phyloP scores from a whole-genome alignment of 2,113 vertebrate species.

The Stictonetta naevosa region DNA sequence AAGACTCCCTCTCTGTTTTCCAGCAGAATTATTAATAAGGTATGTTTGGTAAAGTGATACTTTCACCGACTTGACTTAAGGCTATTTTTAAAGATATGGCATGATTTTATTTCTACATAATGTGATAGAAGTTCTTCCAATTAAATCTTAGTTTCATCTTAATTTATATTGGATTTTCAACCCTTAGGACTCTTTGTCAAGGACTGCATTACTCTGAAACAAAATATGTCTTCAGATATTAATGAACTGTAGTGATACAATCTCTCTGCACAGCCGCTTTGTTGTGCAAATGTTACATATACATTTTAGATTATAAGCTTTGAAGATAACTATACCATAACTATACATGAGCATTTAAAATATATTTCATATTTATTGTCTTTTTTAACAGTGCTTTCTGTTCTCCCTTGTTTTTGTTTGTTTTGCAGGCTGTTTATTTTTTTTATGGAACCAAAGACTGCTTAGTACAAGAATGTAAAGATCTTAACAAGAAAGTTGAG shows the following conservation, averaged over 20 bases:
- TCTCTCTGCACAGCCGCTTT: not conserved
- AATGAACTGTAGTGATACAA: too few relatives aligned
- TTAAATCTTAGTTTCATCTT: not conserved
- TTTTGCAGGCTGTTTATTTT: conserved; percentile 91
- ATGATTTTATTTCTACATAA: not conserved
- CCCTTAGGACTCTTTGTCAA: not conserved
- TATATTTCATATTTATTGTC: not conserved
- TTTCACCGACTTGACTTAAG: conserved; percentile 1
- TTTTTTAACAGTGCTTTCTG: conserved; percentile 26
- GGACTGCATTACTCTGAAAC: not conserved
- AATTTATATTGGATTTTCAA: not conserved
- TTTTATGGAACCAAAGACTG: conserved; percentile 99
- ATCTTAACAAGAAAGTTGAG: conserved; percentile 97
- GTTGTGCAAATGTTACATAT: not conserved
- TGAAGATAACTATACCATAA: not conserved
- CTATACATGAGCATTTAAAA: not conserved
- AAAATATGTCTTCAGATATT: not conserved
- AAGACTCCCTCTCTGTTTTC: conserved; percentile 97
- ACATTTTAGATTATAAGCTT: not conserved
- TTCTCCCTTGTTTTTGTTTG: not conserved
- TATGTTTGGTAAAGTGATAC: conserved; percentile 70
- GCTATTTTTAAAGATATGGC: not conserved
- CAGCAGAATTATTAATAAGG: conserved; percentile 98
- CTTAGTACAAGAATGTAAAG: conserved; percentile 97
- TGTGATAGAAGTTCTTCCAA: not conserved